A percentile compares a stretch with the other conserved stretches of the same genome.
These are phyloP conservation scores for Catamblyrhynchus diadema DNA, from an alignment of 2,797 vertebrate genomes.

Conservation along the genomic window DNA sequence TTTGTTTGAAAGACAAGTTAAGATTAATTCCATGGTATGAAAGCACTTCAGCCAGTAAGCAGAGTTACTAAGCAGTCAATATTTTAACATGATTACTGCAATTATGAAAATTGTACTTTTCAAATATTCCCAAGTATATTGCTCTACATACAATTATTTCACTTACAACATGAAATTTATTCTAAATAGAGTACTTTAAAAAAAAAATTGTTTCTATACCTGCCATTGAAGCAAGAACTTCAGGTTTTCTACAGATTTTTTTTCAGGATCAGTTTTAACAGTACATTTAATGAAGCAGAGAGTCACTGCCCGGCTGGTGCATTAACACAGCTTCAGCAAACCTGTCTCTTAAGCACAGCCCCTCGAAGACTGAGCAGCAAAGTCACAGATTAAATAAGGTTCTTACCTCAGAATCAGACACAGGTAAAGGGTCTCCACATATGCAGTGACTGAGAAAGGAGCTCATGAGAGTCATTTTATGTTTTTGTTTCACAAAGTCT, in stretches of 20 bases:
- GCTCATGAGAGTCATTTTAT: conserved; percentile 58
- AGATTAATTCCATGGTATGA: not conserved
- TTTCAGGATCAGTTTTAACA: not conserved
- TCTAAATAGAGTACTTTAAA: not conserved
- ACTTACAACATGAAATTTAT: not conserved
- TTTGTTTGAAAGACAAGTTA: not conserved
- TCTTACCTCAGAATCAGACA: conserved; percentile 79
- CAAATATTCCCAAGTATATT: not conserved
- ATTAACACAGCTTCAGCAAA: not conserved
- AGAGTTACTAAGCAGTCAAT: not conserved
- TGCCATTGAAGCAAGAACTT: not conserved
- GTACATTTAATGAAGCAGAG: not conserved
- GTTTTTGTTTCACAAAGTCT: not conserved
- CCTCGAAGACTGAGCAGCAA: not conserved
- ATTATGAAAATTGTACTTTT: not conserved
- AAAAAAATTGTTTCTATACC: not conserved
- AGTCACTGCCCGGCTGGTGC: not conserved
- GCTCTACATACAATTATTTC: not conserved
- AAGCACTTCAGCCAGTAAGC: not conserved
- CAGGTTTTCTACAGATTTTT: not conserved
- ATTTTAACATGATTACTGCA: not conserved
- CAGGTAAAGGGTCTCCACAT: conserved; percentile 70
- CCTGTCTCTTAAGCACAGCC: not conserved
- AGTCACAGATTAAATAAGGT: not conserved
- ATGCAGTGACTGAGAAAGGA: conserved; percentile 86